Percentiles rank a stretch among this genome's conserved stretches.
These are phyloP conservation scores for Phanerotoma sp. DNA, from an alignment of 2,888 invertebrate genomes.

Conservation along the genomic window DNA sequence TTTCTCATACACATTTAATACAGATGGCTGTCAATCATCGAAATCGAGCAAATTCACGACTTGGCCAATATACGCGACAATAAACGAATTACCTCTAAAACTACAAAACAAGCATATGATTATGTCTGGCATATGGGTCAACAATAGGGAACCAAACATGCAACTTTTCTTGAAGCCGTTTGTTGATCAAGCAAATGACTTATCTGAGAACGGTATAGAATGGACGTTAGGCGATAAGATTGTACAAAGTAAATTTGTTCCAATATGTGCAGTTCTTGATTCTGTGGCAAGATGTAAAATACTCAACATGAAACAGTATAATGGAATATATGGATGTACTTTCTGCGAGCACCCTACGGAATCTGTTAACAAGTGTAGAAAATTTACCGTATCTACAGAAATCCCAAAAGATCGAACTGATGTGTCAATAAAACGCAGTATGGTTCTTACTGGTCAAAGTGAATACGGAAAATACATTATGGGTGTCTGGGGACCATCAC, in stretches of 20 bases:
- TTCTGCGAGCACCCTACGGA: not conserved
- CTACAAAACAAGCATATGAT: constrained; percentile 16
- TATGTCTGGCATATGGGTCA: constrained; percentile 25
- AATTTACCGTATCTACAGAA: constrained; percentile 19
- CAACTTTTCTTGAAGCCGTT: constrained; percentile 19
- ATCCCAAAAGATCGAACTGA: constrained; percentile 7
- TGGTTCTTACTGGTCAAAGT: not conserved
- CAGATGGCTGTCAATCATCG: constrained; percentile 26
- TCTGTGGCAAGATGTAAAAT: too few relatives aligned
- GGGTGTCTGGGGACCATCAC: constrained; percentile 23
- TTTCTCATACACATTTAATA: constrained; percentile 27
- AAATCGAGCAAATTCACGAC: constrained; percentile 24
- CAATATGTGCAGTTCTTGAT: too few relatives aligned
- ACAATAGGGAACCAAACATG: constrained; percentile 27
- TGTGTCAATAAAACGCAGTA: constrained; percentile 6
- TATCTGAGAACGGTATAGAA: too few relatives aligned
- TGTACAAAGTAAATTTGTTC: too few relatives aligned
- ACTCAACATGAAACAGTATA: too few relatives aligned
- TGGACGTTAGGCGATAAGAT: too few relatives aligned
- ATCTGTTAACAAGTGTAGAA: not conserved
- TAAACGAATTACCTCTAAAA: too few relatives aligned
- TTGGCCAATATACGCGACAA: constrained; percentile 31
- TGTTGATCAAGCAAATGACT: too few relatives aligned
- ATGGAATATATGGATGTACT: constrained; percentile 8
- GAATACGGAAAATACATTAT: not conserved